phyloP scores from a whole-genome alignment of 1,140 invertebrate genomes.

The Rhyacophila brunnea region DNA sequence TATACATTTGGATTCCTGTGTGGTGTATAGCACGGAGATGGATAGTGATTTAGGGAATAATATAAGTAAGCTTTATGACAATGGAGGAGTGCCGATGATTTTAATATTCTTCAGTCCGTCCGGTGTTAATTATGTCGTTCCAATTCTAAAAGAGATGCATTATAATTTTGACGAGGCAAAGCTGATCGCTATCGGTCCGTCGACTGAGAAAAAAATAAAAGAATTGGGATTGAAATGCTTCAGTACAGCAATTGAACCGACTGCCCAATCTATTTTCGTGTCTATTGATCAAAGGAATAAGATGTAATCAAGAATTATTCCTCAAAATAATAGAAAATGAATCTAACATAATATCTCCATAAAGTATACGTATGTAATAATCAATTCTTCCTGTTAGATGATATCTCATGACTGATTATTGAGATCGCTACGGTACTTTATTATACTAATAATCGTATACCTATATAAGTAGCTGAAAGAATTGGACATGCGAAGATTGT shows the following conservation, averaged over 20 bases:
- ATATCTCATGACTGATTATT: no score
- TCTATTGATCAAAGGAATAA: background rate
- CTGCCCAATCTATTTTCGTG: conserved; percentile 30
- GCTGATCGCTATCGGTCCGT: conserved; percentile 51
- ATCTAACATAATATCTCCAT: no score
- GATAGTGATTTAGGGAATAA: conserved; percentile 36
- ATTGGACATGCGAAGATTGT: no score
- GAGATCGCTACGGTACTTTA: no score
- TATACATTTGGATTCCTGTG: conserved; percentile 38
- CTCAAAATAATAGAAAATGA: no score
- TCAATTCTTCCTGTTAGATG: no score
- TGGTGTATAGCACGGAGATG: conserved; percentile 24
- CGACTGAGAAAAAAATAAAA: conserved; percentile 44
- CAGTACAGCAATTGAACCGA: conserved; percentile 42
- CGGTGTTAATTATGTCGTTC: conserved; percentile 40
- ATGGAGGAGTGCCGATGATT: conserved; percentile 39
- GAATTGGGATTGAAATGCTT: conserved; percentile 39
- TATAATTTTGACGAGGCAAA: conserved; percentile 38
- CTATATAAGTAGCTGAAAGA: no score
- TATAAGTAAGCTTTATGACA: conserved; percentile 36
- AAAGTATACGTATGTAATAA: no score
- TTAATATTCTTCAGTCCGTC: conserved; percentile 54
- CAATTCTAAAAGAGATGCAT: conserved; percentile 37
- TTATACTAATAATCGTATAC: no score
- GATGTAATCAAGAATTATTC: background rate